Percentiles rank a stretch among this genome's conserved stretches.
These are phyloP conservation scores for Drosophila oshimai DNA, from an alignment of 1,140 invertebrate genomes.

Conservation along the genomic window DNA sequence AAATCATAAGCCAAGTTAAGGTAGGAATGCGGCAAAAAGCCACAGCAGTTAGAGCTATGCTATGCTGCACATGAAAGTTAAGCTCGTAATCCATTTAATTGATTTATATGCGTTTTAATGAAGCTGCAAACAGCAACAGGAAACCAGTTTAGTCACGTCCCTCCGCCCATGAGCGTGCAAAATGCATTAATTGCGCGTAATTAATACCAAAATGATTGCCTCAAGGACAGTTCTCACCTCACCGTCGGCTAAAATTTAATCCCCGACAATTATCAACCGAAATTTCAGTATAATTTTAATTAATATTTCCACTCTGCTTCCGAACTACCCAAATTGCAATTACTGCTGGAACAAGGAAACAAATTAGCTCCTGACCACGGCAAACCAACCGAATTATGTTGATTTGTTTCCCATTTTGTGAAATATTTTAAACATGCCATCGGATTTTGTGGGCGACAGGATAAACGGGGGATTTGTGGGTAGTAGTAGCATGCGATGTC, in stretches of 20 bases:
- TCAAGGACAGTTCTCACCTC: slow-evolving; percentile 9
- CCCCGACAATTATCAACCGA: background rate
- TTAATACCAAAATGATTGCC: slow-evolving; percentile 44
- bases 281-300: slow-evolving; percentile 23
- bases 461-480: background rate
- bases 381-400: slow-evolving; percentile 47
- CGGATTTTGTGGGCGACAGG: background rate
- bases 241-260: slow-evolving; percentile 2
- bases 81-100: slow-evolving; percentile 58
- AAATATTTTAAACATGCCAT: slow-evolving; percentile 34
- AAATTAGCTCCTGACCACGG: slow-evolving; percentile 50
- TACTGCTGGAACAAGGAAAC: slow-evolving; percentile 9
- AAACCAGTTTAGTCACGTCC: slow-evolving; percentile 17
- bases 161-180: slow-evolving; percentile 22
- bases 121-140: slow-evolving; percentile 23
- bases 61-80: slow-evolving; percentile 13
- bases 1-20: slow-evolving; percentile 30
- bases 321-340: slow-evolving; percentile 1
- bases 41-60: background rate
- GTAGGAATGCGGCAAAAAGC: background rate
- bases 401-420: slow-evolving; percentile 61
- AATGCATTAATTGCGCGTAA: slow-evolving; percentile 62
- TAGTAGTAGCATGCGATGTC: slow-evolving; percentile 15
- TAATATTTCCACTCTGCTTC: slow-evolving; percentile 6
- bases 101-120: slow-evolving; percentile 66